Conservation (phyloP, 1,140 invertebrate genomes). For the Hestina assimilis region DNA sequence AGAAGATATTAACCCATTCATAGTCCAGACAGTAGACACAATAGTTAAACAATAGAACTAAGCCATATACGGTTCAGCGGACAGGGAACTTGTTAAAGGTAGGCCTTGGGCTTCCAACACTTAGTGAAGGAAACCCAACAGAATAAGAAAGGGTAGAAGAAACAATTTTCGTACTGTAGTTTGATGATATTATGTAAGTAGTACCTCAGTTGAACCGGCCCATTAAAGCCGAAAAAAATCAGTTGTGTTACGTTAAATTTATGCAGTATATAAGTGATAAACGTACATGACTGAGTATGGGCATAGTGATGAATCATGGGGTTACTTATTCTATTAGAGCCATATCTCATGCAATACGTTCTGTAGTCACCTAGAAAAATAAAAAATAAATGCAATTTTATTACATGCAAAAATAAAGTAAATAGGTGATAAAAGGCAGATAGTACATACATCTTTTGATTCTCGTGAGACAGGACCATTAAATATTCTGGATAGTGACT, state of each 20-base stretch:
- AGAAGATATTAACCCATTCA: too few species aligned
- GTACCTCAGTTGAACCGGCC: too few species aligned
- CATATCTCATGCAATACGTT: slow-evolving; percentile 65
- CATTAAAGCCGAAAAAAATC: too few species aligned
- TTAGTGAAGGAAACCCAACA: too few species aligned
- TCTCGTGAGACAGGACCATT: slow-evolving; percentile 24
- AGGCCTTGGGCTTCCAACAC: too few species aligned
- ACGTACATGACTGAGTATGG: slow-evolving; percentile 69
- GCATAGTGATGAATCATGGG: slow-evolving; percentile 48
- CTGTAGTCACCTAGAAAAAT: slow-evolving; percentile 67
- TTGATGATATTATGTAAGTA: too few species aligned
- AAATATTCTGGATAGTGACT: slow-evolving; percentile 18
- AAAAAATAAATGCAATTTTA: slow-evolving; percentile 47
- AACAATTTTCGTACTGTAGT: too few species aligned
- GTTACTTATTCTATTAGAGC: slow-evolving; percentile 65
- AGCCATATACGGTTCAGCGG: too few species aligned
- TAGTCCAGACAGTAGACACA: too few species aligned
- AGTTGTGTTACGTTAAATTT: slow-evolving; percentile 12
- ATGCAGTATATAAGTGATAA: slow-evolving; percentile 11
- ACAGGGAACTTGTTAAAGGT: too few species aligned
- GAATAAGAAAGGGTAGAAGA: too few species aligned
- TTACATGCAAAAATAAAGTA: slow-evolving; percentile 43
- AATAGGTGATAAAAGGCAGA: slow-evolving; percentile 20
- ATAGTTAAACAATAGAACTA: too few species aligned
- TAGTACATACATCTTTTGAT: slow-evolving; percentile 34